Evolutionary conservation across 2,797 vertebrate genomes (phyloP).

Genomic region (Galagoides demidoff): DNA sequence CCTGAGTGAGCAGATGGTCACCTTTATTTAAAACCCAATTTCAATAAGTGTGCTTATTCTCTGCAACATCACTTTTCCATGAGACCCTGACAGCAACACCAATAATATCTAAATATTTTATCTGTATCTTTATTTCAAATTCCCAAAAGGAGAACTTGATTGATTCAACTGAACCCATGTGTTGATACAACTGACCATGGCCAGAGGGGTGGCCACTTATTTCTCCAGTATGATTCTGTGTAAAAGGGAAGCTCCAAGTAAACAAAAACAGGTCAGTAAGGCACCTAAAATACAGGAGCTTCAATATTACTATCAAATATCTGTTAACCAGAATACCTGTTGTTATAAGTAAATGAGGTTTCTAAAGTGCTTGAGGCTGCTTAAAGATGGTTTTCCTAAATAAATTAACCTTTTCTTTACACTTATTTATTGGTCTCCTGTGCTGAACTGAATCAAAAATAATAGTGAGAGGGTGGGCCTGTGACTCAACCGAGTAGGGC

Average conservation of each 20-base stretch:
- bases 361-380: neutral
- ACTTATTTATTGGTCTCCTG: neutral
- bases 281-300: neutral
- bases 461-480: neutral
- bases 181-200: neutral
- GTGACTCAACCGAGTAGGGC: no score
- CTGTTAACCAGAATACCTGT: neutral
- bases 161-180: neutral
- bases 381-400: slow-evolving; percentile 42
- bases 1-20: no score
- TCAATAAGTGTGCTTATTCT: no score
- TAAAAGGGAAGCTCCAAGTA: neutral
- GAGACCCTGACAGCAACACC: no score
- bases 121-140: slow-evolving; percentile 1
- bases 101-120: neutral
- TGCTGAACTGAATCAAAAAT: neutral
- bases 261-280: neutral
- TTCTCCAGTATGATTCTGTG: neutral
- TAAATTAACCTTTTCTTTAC: neutral
- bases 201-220: neutral
- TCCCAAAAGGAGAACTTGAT: neutral
- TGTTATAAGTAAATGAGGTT: neutral
- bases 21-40: no score
- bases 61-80: no score
- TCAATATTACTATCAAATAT: neutral